Conservation (phyloP, 2,797 vertebrate species). For the Microchirus variegatus region DNA sequence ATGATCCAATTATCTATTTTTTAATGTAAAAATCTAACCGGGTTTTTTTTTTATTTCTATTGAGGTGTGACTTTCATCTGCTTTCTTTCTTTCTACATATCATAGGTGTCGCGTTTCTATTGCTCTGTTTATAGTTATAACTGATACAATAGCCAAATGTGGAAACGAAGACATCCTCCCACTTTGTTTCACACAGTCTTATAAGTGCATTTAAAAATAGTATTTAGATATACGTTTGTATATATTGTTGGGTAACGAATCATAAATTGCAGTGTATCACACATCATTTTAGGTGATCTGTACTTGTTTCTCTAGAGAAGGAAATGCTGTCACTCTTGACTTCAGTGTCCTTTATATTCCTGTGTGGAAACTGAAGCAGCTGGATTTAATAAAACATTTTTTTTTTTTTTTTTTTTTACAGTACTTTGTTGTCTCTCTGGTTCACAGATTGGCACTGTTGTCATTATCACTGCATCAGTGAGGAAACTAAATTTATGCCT, state of each 20-base stretch:
- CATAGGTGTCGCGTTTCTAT: slow-evolving; percentile 19
- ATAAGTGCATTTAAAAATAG: slow-evolving; percentile 54
- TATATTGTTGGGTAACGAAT: slow-evolving; percentile 32
- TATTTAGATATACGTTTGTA: slow-evolving; percentile 47
- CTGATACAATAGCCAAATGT: slow-evolving; percentile 26
- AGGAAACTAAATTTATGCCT: slow-evolving; percentile 34
- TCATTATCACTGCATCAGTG: slow-evolving; percentile 69
- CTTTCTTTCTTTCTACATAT: slow-evolving; percentile 2
- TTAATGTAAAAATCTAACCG: slow-evolving; percentile 4
- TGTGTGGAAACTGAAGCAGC: slow-evolving; percentile 18
- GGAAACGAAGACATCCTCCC: slow-evolving; percentile 14
- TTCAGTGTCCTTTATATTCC: slow-evolving; percentile 3
- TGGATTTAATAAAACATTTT: slow-evolving; percentile 29
- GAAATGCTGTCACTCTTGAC: neutral
- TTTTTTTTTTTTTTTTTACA: no score
- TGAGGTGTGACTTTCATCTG: neutral
- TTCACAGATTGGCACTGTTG: slow-evolving; percentile 37
- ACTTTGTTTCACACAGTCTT: slow-evolving; percentile 9
- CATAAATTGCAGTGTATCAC: slow-evolving; percentile 1
- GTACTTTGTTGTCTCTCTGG: slow-evolving; percentile 15
- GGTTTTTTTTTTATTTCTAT: slow-evolving; percentile 5
- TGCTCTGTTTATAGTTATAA: slow-evolving; percentile 30
- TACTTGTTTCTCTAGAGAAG: slow-evolving; percentile 1
- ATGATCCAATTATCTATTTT: neutral
- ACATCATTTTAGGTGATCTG: neutral